Conservation (phyloP, 2,113 vertebrate species). For the Malurus cyaneus region DNA sequence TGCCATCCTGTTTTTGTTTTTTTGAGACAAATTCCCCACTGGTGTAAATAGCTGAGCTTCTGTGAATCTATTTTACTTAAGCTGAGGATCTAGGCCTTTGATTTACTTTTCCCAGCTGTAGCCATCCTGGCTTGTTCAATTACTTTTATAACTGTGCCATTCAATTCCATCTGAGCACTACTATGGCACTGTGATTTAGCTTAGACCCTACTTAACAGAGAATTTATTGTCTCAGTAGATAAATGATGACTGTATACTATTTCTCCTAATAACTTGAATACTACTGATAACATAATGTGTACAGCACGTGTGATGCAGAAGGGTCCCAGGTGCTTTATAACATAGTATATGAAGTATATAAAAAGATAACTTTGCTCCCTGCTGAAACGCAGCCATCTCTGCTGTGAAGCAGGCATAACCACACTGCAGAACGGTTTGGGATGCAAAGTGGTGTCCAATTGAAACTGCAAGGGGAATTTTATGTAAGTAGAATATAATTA, state of each 20-base stretch:
- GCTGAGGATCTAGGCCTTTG: constrained; percentile 19
- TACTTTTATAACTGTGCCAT: constrained; percentile 49
- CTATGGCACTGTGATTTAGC: constrained; percentile 43
- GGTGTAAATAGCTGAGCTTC: constrained; percentile 17
- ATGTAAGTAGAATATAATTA: constrained; percentile 61
- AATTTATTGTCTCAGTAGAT: constrained; percentile 61
- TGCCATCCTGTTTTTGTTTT: neutral
- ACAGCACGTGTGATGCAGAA: neutral
- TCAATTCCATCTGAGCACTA: constrained; percentile 45
- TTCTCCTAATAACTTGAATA: constrained; percentile 49
- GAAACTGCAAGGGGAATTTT: constrained; percentile 58
- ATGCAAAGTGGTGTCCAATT: constrained; percentile 37
- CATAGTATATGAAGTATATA: constrained; percentile 22
- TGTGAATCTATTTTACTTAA: neutral
- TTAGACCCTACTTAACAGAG: constrained; percentile 37
- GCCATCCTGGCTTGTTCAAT: constrained; percentile 26
- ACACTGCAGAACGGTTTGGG: constrained; percentile 22
- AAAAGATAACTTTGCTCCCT: constrained; percentile 47
- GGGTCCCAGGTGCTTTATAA: constrained; percentile 53
- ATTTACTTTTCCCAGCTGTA: constrained; percentile 59
- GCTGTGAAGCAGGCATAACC: constrained; percentile 1
- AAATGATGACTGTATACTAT: constrained; percentile 47
- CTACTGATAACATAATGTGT: constrained; percentile 37
- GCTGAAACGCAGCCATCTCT: constrained; percentile 40
- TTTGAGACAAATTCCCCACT: neutral